Conservation (phyloP, 1,140 invertebrate genomes). For the Drosophila bipectinata region DNA sequence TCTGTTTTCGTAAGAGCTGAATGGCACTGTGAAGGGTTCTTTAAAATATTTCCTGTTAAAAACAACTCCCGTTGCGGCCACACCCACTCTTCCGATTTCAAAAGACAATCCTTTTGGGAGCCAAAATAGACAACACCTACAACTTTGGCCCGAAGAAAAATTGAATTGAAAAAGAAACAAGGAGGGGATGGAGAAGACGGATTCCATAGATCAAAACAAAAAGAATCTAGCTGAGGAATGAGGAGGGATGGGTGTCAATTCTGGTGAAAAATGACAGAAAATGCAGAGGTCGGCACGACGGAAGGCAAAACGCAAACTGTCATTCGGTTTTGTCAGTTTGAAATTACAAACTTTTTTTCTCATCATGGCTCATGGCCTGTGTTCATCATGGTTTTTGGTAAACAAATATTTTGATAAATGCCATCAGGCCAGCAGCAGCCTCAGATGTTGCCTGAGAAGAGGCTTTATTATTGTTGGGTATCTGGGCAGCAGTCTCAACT, state of each 20-base stretch:
- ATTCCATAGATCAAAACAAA: slow-evolving; percentile 68
- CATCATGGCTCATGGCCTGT: neutral
- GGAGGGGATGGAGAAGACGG: slow-evolving; percentile 9
- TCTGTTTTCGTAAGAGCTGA: slow-evolving; percentile 5
- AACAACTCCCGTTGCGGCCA: slow-evolving; percentile 40
- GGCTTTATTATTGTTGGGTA: neutral
- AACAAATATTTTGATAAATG: slow-evolving; percentile 67
- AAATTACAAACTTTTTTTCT: slow-evolving; percentile 65
- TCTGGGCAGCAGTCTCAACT: slow-evolving; percentile 6
- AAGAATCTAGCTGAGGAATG: slow-evolving; percentile 11
- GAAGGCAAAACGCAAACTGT: slow-evolving; percentile 76
- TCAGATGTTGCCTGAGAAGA: slow-evolving; percentile 1
- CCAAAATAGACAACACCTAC: slow-evolving; percentile 55
- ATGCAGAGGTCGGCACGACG: slow-evolving; percentile 49
- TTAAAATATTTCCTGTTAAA: slow-evolving; percentile 27
- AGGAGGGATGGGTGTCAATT: slow-evolving; percentile 69
- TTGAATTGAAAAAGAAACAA: slow-evolving; percentile 12
- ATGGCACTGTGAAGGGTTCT: slow-evolving; percentile 5
- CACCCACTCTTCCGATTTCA: slow-evolving; percentile 27
- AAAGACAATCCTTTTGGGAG: slow-evolving; percentile 71
- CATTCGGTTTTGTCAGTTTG: slow-evolving; percentile 50
- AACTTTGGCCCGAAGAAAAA: slow-evolving; percentile 28
- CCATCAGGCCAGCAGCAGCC: slow-evolving; percentile 2
- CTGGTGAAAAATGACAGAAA: slow-evolving; percentile 75
- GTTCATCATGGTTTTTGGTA: slow-evolving; percentile 6